Evolutionary conservation across 2,113 vertebrate species (phyloP).

Genomic region (Choloepus hoffmanni): DNA sequence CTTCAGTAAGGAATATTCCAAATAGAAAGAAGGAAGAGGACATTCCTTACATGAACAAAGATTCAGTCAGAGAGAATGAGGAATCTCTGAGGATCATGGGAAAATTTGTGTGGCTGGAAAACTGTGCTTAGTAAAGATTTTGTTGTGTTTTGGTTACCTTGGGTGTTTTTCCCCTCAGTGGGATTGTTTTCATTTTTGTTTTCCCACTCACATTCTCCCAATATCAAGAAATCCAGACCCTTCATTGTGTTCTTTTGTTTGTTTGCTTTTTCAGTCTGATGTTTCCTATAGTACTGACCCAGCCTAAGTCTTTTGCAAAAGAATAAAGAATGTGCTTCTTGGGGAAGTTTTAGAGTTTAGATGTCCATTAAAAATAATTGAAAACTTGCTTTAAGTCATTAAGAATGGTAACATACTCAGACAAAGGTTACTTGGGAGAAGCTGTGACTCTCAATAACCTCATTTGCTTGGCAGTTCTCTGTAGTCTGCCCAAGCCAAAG

Average conservation of each 20-base stretch:
- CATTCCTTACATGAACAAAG: neutral
- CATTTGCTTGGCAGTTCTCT: neutral
- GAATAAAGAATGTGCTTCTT: slow-evolving; percentile 7
- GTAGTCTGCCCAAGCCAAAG: neutral
- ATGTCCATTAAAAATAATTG: slow-evolving; percentile 33
- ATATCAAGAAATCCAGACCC: neutral
- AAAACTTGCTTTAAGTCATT: neutral
- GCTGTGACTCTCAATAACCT: neutral
- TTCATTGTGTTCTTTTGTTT: neutral
- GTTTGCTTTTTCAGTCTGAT: neutral
- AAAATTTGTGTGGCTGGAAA: neutral
- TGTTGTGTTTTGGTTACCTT: neutral
- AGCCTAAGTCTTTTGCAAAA: slow-evolving; percentile 4
- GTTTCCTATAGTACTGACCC: neutral
- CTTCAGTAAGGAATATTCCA: neutral
- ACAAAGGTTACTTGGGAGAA: neutral
- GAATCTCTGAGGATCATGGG: neutral
- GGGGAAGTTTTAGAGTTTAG: neutral
- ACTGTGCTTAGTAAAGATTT: neutral
- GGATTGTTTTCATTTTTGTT: neutral
- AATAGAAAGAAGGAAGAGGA: neutral
- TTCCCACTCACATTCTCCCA: neutral
- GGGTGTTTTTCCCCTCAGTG: neutral
- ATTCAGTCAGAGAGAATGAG: neutral
- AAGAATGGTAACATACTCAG: neutral